A percentile compares a stretch with the other conserved stretches of the same genome.
Evolutionary conservation across 2,113 vertebrate species (phyloP).

Genomic region (Prunella fulvescens): DNA sequence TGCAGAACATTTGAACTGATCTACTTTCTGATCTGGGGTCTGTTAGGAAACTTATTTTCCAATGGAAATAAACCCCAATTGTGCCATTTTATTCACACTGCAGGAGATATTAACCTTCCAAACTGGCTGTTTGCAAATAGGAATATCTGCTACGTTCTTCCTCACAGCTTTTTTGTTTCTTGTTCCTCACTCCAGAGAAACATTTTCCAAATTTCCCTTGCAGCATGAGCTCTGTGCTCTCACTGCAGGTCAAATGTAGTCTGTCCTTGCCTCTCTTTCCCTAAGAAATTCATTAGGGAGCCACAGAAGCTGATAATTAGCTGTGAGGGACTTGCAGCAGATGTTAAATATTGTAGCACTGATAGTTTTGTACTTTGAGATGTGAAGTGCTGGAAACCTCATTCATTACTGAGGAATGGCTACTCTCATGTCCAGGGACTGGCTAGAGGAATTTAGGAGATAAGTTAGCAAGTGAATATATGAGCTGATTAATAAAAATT

Average conservation of each 20-base stretch:
- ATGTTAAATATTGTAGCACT: not conserved
- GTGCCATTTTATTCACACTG: not conserved
- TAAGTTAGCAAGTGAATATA: not conserved
- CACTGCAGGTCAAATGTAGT: not conserved
- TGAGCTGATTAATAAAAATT: not conserved
- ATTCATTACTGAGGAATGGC: not conserved
- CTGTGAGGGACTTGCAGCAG: not conserved
- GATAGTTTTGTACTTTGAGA: not conserved
- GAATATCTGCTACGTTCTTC: not conserved
- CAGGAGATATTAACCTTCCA: not conserved
- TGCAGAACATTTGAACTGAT: not conserved
- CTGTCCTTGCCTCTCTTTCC: not conserved
- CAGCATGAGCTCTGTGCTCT: not conserved
- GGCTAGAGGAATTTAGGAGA: not conserved
- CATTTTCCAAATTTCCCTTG: not conserved
- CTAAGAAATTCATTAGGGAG: not conserved
- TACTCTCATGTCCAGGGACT: not conserved
- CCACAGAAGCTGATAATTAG: not conserved
- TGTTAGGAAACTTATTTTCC: not conserved
- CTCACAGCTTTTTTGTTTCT: not conserved
- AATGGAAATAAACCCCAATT: not conserved
- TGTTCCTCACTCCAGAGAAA: not conserved
- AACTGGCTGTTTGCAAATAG: not conserved
- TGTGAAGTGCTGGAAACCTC: not conserved
- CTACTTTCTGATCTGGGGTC: not conserved